Conservation (phyloP, 2,888 invertebrate genomes). For the Gnatocerus cornutus region DNA sequence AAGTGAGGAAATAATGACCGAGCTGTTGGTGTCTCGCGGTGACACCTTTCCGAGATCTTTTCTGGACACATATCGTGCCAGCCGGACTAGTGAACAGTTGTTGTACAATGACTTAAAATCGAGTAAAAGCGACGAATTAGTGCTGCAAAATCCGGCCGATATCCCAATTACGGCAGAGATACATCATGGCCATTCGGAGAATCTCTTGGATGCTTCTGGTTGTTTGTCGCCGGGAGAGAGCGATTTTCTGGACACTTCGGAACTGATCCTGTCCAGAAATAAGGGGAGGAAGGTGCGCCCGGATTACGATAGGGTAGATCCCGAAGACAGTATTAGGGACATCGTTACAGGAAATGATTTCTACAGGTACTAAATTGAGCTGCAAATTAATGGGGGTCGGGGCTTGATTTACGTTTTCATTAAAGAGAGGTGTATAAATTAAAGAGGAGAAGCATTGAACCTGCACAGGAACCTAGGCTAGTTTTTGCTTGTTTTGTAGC, state of each 20-base stretch:
- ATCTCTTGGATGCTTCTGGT: conserved; percentile 66
- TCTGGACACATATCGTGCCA: conserved; percentile 69
- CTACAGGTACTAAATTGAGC: conserved; percentile 72
- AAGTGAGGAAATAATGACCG: conserved; percentile 63
- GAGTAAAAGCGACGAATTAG: conserved; percentile 73
- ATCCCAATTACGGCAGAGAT: conserved; percentile 68
- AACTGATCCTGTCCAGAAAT: conserved; percentile 60
- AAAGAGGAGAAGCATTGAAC: no score
- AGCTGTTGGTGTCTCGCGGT: conserved; percentile 69
- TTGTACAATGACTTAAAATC: conserved; percentile 71
- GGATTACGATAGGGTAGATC: conserved; percentile 74
- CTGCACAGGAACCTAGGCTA: no score
- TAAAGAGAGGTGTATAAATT: no score
- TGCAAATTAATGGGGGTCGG: not conserved
- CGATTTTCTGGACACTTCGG: conserved; percentile 66
- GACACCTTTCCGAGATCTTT: conserved; percentile 71
- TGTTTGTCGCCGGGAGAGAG: conserved; percentile 66
- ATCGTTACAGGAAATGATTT: conserved; percentile 78
- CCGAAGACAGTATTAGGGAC: conserved; percentile 78
- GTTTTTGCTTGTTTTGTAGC: no score
- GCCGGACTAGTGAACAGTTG: conserved; percentile 66
- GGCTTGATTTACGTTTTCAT: no score
- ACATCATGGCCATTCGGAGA: conserved; percentile 71
- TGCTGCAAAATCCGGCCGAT: conserved; percentile 71
- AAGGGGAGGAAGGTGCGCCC: conserved; percentile 65